phyloP scores from a whole-genome alignment of 1,140 invertebrate species.

The Calosoma granatense region DNA sequence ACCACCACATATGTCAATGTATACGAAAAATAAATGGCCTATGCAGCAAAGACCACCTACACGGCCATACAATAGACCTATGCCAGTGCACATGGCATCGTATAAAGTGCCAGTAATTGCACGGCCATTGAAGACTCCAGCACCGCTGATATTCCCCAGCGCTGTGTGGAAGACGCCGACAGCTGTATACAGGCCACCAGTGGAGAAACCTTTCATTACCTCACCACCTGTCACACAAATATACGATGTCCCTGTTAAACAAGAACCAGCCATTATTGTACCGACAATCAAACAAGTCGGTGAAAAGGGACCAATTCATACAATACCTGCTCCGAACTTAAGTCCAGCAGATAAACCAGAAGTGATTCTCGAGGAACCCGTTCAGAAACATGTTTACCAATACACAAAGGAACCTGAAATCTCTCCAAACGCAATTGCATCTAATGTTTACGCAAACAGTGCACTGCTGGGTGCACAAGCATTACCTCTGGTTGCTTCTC shows the following conservation, averaged over 20 bases:
- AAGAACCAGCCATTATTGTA: not conserved
- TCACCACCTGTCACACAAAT: not conserved
- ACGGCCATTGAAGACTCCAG: not conserved
- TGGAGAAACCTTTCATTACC: not conserved
- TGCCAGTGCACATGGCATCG: not conserved
- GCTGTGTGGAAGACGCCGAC: constrained; percentile 1
- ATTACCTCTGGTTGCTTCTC: not conserved
- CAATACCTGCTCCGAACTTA: constrained; percentile 72
- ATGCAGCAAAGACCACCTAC: not conserved
- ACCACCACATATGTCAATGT: not conserved
- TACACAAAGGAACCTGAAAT: constrained; percentile 8
- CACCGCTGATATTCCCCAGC: not conserved
- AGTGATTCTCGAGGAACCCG: not conserved
- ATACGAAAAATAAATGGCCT: not conserved
- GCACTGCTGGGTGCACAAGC: not conserved
- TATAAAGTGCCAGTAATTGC: not conserved
- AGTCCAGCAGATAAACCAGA: constrained; percentile 33
- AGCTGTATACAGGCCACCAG: not conserved
- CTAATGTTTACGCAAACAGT: not conserved
- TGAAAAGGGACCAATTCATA: constrained; percentile 64
- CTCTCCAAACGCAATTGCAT: constrained; percentile 15
- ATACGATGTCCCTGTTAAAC: not conserved
- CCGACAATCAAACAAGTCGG: constrained; percentile 32
- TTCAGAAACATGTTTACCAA: constrained; percentile 1
- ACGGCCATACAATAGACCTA: not conserved